Evolutionary conservation across 2,888 invertebrate genomes (phyloP), one percentile per base, ranked within the genome.

Genomic region (Callyntrura sp.): DNA sequence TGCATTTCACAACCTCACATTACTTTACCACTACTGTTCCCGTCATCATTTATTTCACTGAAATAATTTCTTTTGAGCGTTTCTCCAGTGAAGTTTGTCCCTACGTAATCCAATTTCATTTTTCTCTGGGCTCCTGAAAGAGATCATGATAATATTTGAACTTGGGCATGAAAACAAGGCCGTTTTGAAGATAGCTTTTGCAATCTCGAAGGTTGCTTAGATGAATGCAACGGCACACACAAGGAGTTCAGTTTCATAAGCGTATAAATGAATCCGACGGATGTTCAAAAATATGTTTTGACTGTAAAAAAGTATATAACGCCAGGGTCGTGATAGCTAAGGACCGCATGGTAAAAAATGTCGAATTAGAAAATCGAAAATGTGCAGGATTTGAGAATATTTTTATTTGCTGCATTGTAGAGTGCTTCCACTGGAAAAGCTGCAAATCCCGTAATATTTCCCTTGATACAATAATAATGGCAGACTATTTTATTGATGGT

Each of bases 71-170:
- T 45, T 45, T 17, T 20, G n/a, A n/a, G n/a, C n/a, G 8, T 8
- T 43, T 43, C 43, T 45, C 70, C 25, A 20, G 28, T 35, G 68
- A 45, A 70, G 17, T n/a, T 43, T n/a, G 20, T 68, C 11, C 68
- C 23, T 62, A 62, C 5, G n/a, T n/a, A n/a, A 62, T 62, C 11
- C 35, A 68, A 68, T 68, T n/a, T 68, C 25, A 14, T 25, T 62
- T 9, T 6, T n/a, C n/a, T n/a, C n/a, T n/a, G n/a, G 35, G 28
- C n/a, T 35, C n/a, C n/a, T 28, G 4, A 1, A 45, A 25, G 11
- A 70, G 45, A n/a, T 70, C 43, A 20, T 45, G 68, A 35, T 68
- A n/a, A 35, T 68, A 68, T 68, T 70, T 70, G 70, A 45, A 70
- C 45, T 70, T 0, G 20, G 17, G 1, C 14, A 45, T 45, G 70